Evolutionary conservation across 2,113 vertebrate species (phyloP), one percentile per base, ranked within the genome.

Genomic region (Rhinogobius similis): DNA sequence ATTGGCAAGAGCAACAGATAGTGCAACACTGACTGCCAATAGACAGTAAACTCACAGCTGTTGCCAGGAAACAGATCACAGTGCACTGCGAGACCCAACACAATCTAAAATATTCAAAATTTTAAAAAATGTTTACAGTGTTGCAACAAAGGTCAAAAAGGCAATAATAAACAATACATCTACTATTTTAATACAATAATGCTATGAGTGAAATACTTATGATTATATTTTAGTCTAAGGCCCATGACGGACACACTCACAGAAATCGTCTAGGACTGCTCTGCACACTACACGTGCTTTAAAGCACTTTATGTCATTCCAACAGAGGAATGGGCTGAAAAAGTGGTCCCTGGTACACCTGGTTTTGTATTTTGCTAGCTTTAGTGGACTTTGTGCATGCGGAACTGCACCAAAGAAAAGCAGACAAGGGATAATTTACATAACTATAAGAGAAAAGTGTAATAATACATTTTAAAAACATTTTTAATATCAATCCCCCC

Each of bases 321-420:
- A 36, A 36, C 32, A 36, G 5, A 36, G 5, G 29, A 29, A 29
- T 29, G 29, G 29, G 29, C 29, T 3, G 5, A 3, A 36, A 8
- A 36, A 36, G 32, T 36, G 32, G 32, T 8, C 9, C 32, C 32
- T 36, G 32, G 6, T 36, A 36, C 32, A 2, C 32, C 32, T 36
- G 32, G 3, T 36, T 36, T 5, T 36, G 32, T 36, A 36, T 36
- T 36, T 36, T 52, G 10, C 20, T 62, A 52, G 29, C 27, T 61
- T 21, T 3, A 11, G 16, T 10, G 18, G 58, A 21, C 13, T 82
- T 75, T 65, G 13, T 74, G 65, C 62, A 48, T 71, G 21, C 39
- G 24, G 50, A 12, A 18, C 50, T 23, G 63, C 21, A 43, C 10
- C 65, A 44, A 18, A 5, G 61, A 65, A 32, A 1, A 62, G 16